Conservation (phyloP, 2,113 vertebrate species). For the Scopus umbretta region DNA sequence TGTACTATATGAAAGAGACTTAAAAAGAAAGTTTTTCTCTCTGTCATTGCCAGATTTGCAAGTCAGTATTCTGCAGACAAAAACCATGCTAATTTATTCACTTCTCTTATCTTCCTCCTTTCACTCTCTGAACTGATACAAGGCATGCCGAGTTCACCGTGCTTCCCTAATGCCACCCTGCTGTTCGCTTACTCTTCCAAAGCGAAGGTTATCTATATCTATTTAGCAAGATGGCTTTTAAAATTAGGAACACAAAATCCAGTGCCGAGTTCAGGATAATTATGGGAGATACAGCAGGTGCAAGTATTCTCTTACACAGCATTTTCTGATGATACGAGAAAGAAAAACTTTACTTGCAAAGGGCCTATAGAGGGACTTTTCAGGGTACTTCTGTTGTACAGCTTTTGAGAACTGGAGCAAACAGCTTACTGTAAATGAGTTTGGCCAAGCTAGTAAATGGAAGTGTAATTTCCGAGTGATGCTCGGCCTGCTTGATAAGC, state of each 20-base stretch:
- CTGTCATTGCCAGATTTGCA: not conserved
- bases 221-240: conserved; percentile 34
- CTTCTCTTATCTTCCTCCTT: conserved; percentile 12
- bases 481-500: not conserved
- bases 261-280: not conserved
- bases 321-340: not conserved
- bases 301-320: conserved; percentile 11
- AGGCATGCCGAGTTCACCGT: not conserved
- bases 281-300: conserved; percentile 10
- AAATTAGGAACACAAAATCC: conserved; percentile 43
- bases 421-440: not conserved
- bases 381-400: not conserved
- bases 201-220: not conserved
- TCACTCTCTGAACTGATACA: not conserved
- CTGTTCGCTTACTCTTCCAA: not conserved
- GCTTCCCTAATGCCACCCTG: not conserved
- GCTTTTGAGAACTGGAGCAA: not conserved
- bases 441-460: not conserved
- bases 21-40: not conserved
- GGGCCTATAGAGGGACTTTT: not conserved
- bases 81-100: not conserved
- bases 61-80: not conserved
- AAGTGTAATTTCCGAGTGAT: not conserved
- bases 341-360: not conserved
- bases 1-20: not conserved